Base-by-base conservation (phyloP, 2,113 vertebrate species). In the Danionella cerebrum region DNA sequence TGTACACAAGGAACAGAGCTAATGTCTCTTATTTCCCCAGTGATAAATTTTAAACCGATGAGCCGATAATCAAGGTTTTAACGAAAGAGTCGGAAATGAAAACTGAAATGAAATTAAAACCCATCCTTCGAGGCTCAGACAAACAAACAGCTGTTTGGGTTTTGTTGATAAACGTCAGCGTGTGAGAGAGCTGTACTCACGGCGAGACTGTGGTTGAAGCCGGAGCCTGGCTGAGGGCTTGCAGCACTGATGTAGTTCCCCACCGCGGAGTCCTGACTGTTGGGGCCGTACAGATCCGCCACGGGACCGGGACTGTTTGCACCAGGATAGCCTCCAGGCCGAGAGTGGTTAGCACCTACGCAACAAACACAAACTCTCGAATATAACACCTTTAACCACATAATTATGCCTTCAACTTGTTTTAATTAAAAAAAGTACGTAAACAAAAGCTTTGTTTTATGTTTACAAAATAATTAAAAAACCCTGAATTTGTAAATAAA, bases 211-310 rank as follows among this genome's bases (percentile, higher is more conserved):
- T 97, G 96, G 72, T 94, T 88, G 72, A 99, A 99, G 83, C 95
- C 94, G 0, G 94, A 93, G 79, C 92, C 96, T 16, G 96, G 95
- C 87, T 98, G 96, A 60, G 96, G 96, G 84, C 96, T 98, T 86
- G 96, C 93, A 38, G 95, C 93, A 5, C 92, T 96, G 90, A 98
- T 97, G 92, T 98, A 98, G 91, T 97, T 98, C 75, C 96, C 96
- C 86, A 98, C 95, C 79, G 89, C 92, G 59, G 96, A 95, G 81
- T 98, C 96, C 90, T 98, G 96, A 87, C 91, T 96, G 89, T 91
- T 90, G 22, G 94, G 91, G 79, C 94, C 96, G 68, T 98, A 99
- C 85, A 99, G 88, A 89, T 84, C 94, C 81, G 89, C 94, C 89
- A 89, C 94, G 79, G 96, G 96, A 68, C 96, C 96, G 63, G 96